Conservation (phyloP, 2,888 invertebrate species). For the Cheilosia soror region DNA sequence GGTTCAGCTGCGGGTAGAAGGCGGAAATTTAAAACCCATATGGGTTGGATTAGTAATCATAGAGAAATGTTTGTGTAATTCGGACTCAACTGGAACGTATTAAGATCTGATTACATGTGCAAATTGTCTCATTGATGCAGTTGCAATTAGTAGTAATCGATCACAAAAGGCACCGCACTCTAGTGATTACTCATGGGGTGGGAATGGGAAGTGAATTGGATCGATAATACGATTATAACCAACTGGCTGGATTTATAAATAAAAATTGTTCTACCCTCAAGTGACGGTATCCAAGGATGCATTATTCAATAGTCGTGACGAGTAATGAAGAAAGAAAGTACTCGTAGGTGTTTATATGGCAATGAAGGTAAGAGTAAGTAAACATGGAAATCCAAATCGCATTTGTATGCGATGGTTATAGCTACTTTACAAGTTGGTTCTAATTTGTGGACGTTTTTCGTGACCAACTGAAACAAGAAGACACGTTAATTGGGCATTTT, state of each 20-base stretch:
- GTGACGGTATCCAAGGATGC: conserved; percentile 24
- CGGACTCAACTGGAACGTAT: conserved; percentile 16
- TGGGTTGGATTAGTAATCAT: conserved; percentile 7
- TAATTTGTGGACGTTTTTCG: conserved; percentile 6
- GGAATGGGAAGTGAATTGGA: conserved; percentile 11
- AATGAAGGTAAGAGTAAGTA: background rate
- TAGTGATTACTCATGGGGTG: conserved; percentile 9
- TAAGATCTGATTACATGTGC: conserved; percentile 10
- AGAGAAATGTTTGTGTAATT: conserved; percentile 2
- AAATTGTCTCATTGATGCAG: conserved; percentile 2
- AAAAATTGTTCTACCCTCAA: background rate
- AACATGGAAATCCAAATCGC: background rate
- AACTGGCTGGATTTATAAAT: conserved; percentile 33
- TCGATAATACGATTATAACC: conserved; percentile 31
- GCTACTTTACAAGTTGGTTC: background rate
- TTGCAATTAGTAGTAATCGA: conserved; percentile 26
- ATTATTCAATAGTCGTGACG: conserved; percentile 45
- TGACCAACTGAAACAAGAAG: background rate
- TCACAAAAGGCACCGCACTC: conserved; percentile 10
- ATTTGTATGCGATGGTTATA: conserved; percentile 36
- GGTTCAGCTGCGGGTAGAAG: no score
- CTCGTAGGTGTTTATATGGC: background rate
- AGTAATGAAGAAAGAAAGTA: background rate
- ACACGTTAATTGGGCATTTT: no score
- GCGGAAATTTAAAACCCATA: background rate